Evolutionary conservation across 2,888 invertebrate genomes (phyloP).

Genomic region (Lasiommata megera): DNA sequence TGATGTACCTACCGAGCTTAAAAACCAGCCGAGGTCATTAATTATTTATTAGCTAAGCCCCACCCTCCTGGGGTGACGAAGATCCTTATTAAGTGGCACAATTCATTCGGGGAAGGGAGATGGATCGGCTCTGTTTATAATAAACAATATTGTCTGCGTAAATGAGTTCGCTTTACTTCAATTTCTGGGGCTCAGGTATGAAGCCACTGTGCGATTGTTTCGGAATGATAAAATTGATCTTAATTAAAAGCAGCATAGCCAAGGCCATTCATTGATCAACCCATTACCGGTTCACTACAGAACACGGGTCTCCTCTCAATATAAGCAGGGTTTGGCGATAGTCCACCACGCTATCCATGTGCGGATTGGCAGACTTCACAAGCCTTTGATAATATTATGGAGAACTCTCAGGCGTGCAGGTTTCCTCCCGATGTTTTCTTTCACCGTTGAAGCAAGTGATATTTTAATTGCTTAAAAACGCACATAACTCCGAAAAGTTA

Average conservation of each 20-base stretch:
- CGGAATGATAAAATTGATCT: background rate
- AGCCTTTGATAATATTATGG: too few relatives aligned
- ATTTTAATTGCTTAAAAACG: too few relatives aligned
- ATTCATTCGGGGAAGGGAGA: slow-evolving; percentile 50
- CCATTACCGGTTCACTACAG: too few relatives aligned
- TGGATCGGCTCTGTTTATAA: slow-evolving; percentile 49
- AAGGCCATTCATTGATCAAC: too few relatives aligned
- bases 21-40: slow-evolving; percentile 33
- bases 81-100: slow-evolving; percentile 58
- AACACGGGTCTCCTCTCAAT: too few relatives aligned
- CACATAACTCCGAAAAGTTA: too few relatives aligned
- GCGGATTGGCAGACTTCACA: too few relatives aligned
- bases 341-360: too few relatives aligned
- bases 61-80: slow-evolving; percentile 38
- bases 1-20: slow-evolving; percentile 7
- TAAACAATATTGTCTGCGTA: slow-evolving; percentile 49
- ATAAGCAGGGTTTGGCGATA: too few relatives aligned
- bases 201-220: background rate
- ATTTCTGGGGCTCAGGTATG: slow-evolving; percentile 28
- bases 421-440: too few relatives aligned
- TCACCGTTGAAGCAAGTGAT: too few relatives aligned
- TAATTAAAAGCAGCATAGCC: background rate
- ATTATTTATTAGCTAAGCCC: slow-evolving; percentile 43
- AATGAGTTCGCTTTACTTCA: slow-evolving; percentile 35
- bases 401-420: too few relatives aligned